Evolutionary conservation across 2,113 vertebrate genomes (phyloP).

Genomic region (Bubo bubo): DNA sequence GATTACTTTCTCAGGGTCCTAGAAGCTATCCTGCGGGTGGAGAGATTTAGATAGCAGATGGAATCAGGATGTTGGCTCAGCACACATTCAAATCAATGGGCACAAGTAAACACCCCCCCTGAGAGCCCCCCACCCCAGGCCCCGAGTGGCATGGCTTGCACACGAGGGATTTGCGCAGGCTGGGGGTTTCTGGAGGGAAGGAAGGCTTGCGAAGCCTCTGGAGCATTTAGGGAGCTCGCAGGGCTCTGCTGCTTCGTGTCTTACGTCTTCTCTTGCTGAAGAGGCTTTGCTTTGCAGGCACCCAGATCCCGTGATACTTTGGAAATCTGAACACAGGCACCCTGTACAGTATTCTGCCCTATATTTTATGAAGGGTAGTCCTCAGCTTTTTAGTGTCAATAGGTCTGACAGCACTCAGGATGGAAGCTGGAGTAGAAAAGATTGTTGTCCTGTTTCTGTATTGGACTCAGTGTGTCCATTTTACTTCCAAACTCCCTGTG

Average conservation of each 20-base stretch:
- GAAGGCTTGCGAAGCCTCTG: not conserved
- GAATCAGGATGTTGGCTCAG: not conserved
- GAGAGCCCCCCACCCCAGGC: not conserved
- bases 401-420: not conserved
- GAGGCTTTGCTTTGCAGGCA: not conserved
- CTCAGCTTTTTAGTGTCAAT: not conserved
- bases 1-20: slow-evolving; percentile 46
- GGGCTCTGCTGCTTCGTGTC: not conserved
- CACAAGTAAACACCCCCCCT: not conserved
- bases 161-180: not conserved
- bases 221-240: not conserved
- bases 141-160: accelerated
- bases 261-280: not conserved
- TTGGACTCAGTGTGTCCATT: accelerated
- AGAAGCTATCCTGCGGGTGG: not conserved
- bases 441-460: not conserved
- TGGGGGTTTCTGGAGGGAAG: not conserved
- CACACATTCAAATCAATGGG: not conserved
- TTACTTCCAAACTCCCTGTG: not conserved
- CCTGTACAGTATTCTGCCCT: not conserved
- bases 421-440: not conserved
- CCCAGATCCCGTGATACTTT: not conserved
- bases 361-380: not conserved
- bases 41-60: not conserved
- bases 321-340: not conserved